Evolutionary conservation across 2,888 invertebrate genomes (phyloP).

Genomic region (Drosophila melanosoma): DNA sequence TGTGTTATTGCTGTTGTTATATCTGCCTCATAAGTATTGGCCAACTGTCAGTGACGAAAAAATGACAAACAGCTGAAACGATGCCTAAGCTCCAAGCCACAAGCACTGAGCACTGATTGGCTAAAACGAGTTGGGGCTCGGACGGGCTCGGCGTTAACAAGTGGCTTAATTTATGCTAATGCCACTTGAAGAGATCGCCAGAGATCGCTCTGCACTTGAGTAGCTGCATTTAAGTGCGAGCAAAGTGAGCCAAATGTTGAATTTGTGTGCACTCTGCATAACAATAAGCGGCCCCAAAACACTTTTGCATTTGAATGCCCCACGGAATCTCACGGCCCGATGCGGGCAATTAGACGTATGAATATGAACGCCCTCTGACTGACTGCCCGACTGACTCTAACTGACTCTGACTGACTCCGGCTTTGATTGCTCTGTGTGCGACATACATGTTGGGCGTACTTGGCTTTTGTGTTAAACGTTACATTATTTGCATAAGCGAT

Average conservation of each 20-base stretch:
- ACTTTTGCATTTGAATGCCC: constrained; percentile 59
- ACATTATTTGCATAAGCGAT: constrained; percentile 75
- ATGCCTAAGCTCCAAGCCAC: constrained; percentile 1
- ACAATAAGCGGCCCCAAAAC: constrained; percentile 44
- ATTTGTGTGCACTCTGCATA: constrained; percentile 51
- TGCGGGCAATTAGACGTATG: constrained; percentile 65
- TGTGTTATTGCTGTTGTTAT: constrained; percentile 34
- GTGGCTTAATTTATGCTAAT: constrained; percentile 79
- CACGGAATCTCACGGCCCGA: constrained; percentile 64
- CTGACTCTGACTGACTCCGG: constrained; percentile 16
- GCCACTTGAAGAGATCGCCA: constrained; percentile 46
- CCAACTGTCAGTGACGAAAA: constrained; percentile 64
- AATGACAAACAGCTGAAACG: constrained; percentile 56
- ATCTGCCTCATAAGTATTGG: constrained; percentile 61
- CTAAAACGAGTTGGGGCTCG: constrained; percentile 40
- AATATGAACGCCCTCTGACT: constrained; percentile 59
- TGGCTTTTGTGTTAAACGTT: constrained; percentile 62
- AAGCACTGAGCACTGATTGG: constrained; percentile 31
- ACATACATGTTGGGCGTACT: constrained; percentile 68
- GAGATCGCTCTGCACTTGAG: constrained; percentile 51
- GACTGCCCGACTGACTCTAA: constrained; percentile 32
- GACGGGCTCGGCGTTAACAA: constrained; percentile 52
- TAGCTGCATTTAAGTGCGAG: constrained; percentile 62
- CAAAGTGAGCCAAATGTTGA: constrained; percentile 55
- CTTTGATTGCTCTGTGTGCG: constrained; percentile 45